Conservation (phyloP, 1,140 invertebrate genomes). For the Brachionus calyciflorus region DNA sequence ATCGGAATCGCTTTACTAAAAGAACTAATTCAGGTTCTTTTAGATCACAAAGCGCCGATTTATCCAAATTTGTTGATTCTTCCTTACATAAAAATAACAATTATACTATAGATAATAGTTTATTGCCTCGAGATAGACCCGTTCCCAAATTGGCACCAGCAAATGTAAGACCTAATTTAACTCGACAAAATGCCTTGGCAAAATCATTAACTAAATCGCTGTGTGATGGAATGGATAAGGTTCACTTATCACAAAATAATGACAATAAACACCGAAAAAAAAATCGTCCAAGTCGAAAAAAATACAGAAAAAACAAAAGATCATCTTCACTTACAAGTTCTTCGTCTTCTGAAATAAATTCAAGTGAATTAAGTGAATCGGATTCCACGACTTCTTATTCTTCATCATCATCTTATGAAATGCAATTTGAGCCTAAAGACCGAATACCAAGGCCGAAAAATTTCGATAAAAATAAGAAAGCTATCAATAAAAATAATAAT, state of each 20-base stretch:
- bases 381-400: background rate
- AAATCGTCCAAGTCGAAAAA: background rate
- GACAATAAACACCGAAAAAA: background rate
- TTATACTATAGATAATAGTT: background rate
- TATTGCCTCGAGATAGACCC: background rate
- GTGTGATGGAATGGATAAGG: background rate
- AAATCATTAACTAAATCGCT: constrained; percentile 34
- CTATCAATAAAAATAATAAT: background rate
- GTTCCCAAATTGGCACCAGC: background rate
- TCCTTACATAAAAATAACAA: constrained; percentile 4
- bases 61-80: constrained; percentile 23
- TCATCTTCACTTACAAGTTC: constrained; percentile 5
- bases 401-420: constrained; percentile 12
- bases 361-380: background rate
- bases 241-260: background rate
- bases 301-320: background rate
- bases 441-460: background rate
- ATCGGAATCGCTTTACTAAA: constrained; percentile 22
- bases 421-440: background rate
- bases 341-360: background rate
- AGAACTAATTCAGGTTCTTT: constrained; percentile 16
- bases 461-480: background rate
- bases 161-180: constrained; percentile 10
- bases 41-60: constrained; percentile 19
- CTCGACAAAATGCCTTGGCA: constrained; percentile 4